These are phyloP conservation scores for Orchesellides sinensis DNA, from an alignment of 2,888 invertebrate genomes.

Conservation along the genomic window DNA sequence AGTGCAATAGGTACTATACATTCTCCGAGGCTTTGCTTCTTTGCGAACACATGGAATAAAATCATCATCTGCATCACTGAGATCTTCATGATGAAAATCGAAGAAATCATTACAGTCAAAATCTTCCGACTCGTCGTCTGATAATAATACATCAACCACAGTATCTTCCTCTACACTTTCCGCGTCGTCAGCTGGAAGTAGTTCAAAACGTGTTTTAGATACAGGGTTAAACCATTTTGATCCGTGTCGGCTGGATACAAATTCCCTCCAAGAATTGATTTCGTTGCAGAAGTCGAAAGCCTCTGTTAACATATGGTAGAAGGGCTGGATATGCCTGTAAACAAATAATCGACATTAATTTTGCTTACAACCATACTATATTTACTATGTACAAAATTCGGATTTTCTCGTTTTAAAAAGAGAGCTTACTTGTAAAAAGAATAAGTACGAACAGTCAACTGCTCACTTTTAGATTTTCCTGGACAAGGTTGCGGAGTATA, in stretches of 20 bases:
- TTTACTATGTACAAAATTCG: too few relatives aligned
- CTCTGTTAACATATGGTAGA: conserved; percentile 13
- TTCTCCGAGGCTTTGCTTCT: conserved; percentile 24
- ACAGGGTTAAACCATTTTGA: neutral
- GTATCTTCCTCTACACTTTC: conserved; percentile 9
- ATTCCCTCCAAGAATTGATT: conserved; percentile 39
- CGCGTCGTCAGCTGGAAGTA: conserved; percentile 13
- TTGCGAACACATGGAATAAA: conserved; percentile 40
- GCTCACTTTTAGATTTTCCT: conserved; percentile 33
- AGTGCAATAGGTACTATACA: conserved; percentile 54
- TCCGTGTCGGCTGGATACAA: neutral
- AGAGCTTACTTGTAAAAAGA: conserved; percentile 43
- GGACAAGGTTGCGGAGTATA: conserved; percentile 25
- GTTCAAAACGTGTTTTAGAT: conserved; percentile 21
- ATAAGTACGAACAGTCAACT: conserved; percentile 28
- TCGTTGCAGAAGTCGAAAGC: conserved; percentile 23
- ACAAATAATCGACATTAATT: neutral
- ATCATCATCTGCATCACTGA: conserved; percentile 45
- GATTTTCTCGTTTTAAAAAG: neutral
- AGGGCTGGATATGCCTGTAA: conserved; percentile 45
- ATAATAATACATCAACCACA: neutral
- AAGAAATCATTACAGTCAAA: conserved; percentile 41
- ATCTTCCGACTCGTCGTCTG: conserved; percentile 49
- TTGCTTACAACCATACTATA: too few relatives aligned
- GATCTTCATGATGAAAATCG: conserved; percentile 40